Evolutionary conservation across 2,888 invertebrate genomes (phyloP).

Genomic region (Hemistola chrysoprasaria): DNA sequence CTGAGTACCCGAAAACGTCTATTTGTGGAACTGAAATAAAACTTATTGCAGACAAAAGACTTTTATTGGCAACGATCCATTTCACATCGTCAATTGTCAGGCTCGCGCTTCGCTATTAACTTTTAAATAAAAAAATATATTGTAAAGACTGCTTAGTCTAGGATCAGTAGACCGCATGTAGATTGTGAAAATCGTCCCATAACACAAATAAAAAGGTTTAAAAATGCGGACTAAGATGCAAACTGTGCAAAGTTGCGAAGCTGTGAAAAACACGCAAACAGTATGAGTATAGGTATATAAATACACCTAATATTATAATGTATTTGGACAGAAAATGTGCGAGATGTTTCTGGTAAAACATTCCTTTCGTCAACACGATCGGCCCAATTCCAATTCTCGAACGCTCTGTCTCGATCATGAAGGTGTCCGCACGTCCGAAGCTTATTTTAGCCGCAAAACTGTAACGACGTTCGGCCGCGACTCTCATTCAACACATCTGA

Average conservation of each 20-base stretch:
- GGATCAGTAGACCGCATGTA: no score
- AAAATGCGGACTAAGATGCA: no score
- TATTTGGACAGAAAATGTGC: constrained; percentile 14
- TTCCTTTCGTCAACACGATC: constrained; percentile 36
- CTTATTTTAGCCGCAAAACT: constrained; percentile 62
- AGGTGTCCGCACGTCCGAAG: constrained; percentile 34
- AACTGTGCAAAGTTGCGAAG: no score
- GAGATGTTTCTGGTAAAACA: constrained; percentile 24
- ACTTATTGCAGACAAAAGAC: constrained; percentile 27
- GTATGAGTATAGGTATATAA: not conserved
- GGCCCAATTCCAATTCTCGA: constrained; percentile 49
- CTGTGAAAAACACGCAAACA: constrained; percentile 1
- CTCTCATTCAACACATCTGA: constrained; percentile 42
- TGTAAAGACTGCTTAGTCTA: no score
- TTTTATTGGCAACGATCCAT: constrained; percentile 30
- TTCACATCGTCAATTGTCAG: not conserved
- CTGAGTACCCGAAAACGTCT: no score
- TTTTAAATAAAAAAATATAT: no score
- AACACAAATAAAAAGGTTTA: no score
- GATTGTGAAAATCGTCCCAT: no score
- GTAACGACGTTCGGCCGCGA: constrained; percentile 37
- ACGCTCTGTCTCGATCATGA: constrained; percentile 30
- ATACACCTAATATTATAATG: constrained; percentile 2
- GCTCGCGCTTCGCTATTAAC: no score
- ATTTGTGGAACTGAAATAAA: no score